Conservation (phyloP, 1,140 invertebrate genomes). For the Polyergus mexicanus region DNA sequence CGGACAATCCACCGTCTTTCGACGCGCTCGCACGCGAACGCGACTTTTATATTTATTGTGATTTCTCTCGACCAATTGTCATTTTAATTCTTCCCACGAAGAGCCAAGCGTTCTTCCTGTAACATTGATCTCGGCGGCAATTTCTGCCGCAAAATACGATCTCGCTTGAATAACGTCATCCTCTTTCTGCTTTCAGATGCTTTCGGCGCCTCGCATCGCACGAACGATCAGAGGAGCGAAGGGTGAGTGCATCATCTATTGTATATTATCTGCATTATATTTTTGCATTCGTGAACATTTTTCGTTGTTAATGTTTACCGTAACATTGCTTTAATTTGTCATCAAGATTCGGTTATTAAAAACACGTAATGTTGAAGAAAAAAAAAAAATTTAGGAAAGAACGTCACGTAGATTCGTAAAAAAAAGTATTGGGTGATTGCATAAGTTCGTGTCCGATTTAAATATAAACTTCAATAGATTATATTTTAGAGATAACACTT, state of each 20-base stretch:
- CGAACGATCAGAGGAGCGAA: constrained; percentile 19
- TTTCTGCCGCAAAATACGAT: not conserved
- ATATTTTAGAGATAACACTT: no score
- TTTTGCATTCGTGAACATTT: no score
- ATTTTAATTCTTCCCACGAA: no score
- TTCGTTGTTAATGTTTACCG: no score
- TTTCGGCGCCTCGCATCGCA: not conserved
- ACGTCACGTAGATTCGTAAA: no score
- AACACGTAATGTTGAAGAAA: no score
- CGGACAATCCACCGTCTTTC: constrained; percentile 10
- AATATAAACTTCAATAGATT: no score
- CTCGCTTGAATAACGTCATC: not conserved
- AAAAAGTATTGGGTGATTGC: no score
- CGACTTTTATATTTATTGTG: constrained; percentile 34
- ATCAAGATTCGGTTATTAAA: no score
- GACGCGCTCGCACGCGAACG: not conserved
- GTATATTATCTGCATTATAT: not conserved
- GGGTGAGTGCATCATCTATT: constrained; percentile 12
- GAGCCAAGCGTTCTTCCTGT: not conserved
- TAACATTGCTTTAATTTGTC: no score
- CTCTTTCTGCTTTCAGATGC: constrained; percentile 24
- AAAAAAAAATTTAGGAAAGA: no score
- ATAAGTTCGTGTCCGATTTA: no score
- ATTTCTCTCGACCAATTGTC: constrained; percentile 16
- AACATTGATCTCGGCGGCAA: not conserved